Evolutionary conservation across 2,888 invertebrate genomes (phyloP).

Genomic region (Torymus texanus): DNA sequence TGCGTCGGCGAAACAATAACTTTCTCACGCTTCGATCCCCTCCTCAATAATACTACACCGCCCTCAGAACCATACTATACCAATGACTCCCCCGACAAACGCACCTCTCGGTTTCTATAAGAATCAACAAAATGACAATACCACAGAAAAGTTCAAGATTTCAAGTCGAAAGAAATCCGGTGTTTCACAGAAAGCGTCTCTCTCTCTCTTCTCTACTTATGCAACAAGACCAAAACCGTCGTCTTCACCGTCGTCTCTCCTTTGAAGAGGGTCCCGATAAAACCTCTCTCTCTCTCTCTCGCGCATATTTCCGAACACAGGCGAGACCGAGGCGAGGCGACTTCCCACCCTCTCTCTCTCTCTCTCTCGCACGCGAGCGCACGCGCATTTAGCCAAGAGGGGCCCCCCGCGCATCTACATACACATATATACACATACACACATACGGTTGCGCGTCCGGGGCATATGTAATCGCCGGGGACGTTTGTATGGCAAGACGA

Average conservation of each 20-base stretch:
- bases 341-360: slow-evolving; percentile 60
- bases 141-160: background rate
- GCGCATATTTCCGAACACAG: slow-evolving; percentile 42
- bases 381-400: slow-evolving; percentile 55
- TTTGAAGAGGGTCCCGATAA: slow-evolving; percentile 44
- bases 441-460: slow-evolving; percentile 11
- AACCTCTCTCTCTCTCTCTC: slow-evolving; percentile 26
- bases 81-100: too few relatives aligned
- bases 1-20: slow-evolving; percentile 44
- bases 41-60: background rate
- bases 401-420: slow-evolving; percentile 24
- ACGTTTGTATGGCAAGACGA: slow-evolving; percentile 73
- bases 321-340: slow-evolving; percentile 9
- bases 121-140: slow-evolving; percentile 47
- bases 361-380: too few relatives aligned
- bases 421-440: background rate
- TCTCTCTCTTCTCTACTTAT: too few relatives aligned
- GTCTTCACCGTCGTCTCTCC: background rate
- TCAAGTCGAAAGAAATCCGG: slow-evolving; percentile 23
- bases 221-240: too few relatives aligned
- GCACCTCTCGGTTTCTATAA: background rate
- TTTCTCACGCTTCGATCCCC: slow-evolving; percentile 49
- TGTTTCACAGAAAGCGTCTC: too few relatives aligned
- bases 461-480: slow-evolving; percentile 64
- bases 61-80: background rate